These are phyloP conservation scores for Drosophila borborema DNA, from an alignment of 2,888 invertebrate species.

Conservation along the genomic window DNA sequence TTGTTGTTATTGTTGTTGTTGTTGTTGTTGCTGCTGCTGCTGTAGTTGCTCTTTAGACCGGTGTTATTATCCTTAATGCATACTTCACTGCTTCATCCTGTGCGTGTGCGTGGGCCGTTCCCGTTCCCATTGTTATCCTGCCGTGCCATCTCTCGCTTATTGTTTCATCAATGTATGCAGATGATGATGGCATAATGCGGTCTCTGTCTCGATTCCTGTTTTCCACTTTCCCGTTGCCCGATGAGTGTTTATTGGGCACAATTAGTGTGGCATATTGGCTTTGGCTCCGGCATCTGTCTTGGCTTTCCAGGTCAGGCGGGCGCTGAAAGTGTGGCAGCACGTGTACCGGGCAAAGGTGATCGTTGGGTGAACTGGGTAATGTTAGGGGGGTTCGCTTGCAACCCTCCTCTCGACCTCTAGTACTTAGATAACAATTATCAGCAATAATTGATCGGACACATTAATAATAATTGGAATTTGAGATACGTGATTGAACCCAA, in stretches of 20 bases:
- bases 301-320: slow-evolving; percentile 42
- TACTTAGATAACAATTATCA: slow-evolving; percentile 20
- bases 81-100: slow-evolving; percentile 79
- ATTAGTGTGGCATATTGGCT: slow-evolving; percentile 77
- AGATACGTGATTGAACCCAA: too few species aligned
- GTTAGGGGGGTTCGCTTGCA: slow-evolving; percentile 19
- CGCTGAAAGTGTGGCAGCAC: slow-evolving; percentile 66
- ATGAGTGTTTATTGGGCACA: slow-evolving; percentile 79
- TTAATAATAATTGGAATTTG: slow-evolving; percentile 2
- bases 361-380: slow-evolving; percentile 24
- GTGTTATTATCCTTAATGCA: slow-evolving; percentile 81
- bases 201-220: slow-evolving; percentile 26
- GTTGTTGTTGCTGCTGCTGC: slow-evolving; percentile 38
- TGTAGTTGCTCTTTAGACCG: slow-evolving; percentile 72
- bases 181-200: slow-evolving; percentile 78
- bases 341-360: slow-evolving; percentile 43
- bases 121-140: slow-evolving; percentile 71
- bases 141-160: slow-evolving; percentile 77
- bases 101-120: slow-evolving; percentile 72
- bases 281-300: slow-evolving; percentile 25
- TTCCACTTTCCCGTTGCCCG: slow-evolving; percentile 39
- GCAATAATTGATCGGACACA: slow-evolving; percentile 41
- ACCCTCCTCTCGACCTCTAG: slow-evolving; percentile 38
- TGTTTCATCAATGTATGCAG: slow-evolving; percentile 80
- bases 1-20: slow-evolving; percentile 41